Base-by-base conservation (phyloP, 2,888 invertebrate genomes). In the Lordiphosa andalusiaca region DNA sequence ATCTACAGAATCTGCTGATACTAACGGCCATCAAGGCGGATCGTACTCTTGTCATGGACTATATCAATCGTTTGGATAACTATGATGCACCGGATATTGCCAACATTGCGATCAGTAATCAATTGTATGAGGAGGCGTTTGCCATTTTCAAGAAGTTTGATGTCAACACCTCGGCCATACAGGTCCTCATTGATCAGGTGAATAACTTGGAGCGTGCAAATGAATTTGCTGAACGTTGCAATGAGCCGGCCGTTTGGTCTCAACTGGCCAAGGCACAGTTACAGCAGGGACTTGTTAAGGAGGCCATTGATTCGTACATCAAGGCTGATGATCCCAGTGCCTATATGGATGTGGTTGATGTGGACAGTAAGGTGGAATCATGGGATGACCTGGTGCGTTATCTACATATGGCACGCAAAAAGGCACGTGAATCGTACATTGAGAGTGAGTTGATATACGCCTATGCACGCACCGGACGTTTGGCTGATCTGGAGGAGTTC, bases 41-140 rank as follows among this genome's bases (percentile, higher is more conserved):
- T 90, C 94, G 98, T 40, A 96, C 96, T 5, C 94, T 99, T 30
- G 99, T 99, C 9, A 99, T 99, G 99, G 99, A 99, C 89, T 99
- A 99, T 91, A 99, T 99, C 86, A 99, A 98, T 90, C 94, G 99
- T 37, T 90, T 99, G 88, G 99, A 99, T 90, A 99, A 99, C 90
- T 99, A 99, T 89, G 99, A 99, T 91, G 99, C 99, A 1, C 99
- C 99, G 0, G 99, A 99, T 88, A 99, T 99, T 86, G 99, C 99
- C 1, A 99, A 99, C 89, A 99, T 99, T 81, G 99, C 99, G 50
- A 99, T 99, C 87, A 97, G 96, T 87, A 98, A 96, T 89, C 97
- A 99, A 85, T 91, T 99, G 49, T 99, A 96, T 87, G 99, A 99
- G 88, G 99, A 99, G 90, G 99, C 99, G 0, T 99, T 99, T 88